phyloP scores from a whole-genome alignment of 2,113 vertebrate genomes.

The Mesoclemmys tuberculata region DNA sequence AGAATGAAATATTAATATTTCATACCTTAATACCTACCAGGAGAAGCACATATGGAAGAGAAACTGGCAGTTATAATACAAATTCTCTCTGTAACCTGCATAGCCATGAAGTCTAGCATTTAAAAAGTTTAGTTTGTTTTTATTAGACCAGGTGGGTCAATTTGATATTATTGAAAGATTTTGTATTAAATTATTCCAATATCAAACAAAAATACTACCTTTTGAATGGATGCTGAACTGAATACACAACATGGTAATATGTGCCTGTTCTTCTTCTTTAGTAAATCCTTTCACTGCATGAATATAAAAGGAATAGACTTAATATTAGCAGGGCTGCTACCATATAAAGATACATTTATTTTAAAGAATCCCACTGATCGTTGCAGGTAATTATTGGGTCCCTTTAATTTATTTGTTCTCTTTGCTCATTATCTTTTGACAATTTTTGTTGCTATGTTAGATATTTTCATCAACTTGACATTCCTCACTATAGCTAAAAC shows the following conservation, averaged over 20 bases:
- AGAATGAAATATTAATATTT: background rate
- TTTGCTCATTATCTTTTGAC: background rate
- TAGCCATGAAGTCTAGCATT: background rate
- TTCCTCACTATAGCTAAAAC: constrained; percentile 46
- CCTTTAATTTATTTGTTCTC: background rate
- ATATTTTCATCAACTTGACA: constrained; percentile 37
- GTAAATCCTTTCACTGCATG: background rate
- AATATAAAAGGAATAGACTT: background rate
- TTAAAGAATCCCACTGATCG: background rate
- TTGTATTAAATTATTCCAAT: background rate
- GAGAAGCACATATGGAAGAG: background rate
- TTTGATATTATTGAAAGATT: background rate
- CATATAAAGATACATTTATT: background rate
- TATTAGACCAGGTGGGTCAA: background rate
- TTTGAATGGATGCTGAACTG: background rate
- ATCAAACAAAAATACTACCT: background rate
- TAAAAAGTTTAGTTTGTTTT: background rate
- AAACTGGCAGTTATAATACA: background rate
- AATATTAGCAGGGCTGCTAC: background rate
- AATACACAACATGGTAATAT: background rate
- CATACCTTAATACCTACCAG: background rate
- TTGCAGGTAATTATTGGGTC: background rate
- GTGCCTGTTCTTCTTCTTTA: constrained; percentile 15
- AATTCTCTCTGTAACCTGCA: background rate
- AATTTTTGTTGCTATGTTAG: constrained; percentile 18